Evolutionary conservation across 2,797 vertebrate genomes (phyloP).

Genomic region (Natrix natrix): DNA sequence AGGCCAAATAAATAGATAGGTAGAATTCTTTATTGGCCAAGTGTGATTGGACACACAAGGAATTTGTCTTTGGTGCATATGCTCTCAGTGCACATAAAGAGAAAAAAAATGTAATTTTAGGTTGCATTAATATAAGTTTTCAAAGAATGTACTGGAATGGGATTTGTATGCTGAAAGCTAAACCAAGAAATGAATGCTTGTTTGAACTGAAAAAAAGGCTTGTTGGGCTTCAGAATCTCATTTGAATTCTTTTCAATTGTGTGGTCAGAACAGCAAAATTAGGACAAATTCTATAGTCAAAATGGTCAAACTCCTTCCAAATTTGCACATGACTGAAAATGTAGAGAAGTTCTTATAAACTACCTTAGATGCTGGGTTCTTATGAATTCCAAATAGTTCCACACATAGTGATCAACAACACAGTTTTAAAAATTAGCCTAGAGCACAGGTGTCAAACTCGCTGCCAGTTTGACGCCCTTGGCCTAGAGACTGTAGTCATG

Average conservation of each 20-base stretch:
- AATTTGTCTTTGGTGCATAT: too few species aligned
- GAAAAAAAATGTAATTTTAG: neutral
- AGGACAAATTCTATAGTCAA: neutral
- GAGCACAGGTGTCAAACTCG: too few species aligned
- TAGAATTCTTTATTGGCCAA: too few species aligned
- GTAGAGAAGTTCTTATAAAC: neutral
- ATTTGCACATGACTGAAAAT: neutral
- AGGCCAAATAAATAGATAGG: neutral
- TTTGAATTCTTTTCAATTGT: neutral
- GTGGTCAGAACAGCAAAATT: neutral
- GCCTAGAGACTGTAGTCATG: neutral
- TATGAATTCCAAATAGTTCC: neutral
- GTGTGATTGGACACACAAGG: too few species aligned
- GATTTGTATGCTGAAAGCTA: neutral
- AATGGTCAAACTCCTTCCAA: neutral
- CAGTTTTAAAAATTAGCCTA: neutral
- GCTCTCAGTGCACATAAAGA: too few species aligned
- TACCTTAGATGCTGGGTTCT: neutral
- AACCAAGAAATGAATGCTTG: neutral
- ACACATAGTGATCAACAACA: neutral
- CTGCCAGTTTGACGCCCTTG: too few species aligned
- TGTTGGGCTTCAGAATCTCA: neutral
- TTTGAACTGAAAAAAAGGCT: neutral
- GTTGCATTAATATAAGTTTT: neutral
- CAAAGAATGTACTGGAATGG: neutral